Conservation (phyloP, 2,888 invertebrate species). For the Drosophila cognata region DNA sequence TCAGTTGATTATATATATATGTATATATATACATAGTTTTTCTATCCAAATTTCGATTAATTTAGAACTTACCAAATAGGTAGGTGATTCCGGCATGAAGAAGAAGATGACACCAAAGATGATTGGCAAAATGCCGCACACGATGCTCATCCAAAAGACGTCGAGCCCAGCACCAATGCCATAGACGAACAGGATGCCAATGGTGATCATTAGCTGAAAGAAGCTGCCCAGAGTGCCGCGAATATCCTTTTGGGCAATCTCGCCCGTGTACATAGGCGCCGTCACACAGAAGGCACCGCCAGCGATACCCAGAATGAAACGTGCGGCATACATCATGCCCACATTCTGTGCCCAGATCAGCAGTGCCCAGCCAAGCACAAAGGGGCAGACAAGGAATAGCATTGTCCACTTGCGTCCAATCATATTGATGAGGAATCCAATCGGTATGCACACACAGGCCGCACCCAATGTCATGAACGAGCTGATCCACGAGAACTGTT, state of each 20-base stretch:
- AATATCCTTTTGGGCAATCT: slow-evolving; percentile 93
- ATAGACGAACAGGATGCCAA: slow-evolving; percentile 93
- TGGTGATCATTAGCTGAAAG: slow-evolving; percentile 93
- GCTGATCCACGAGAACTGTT: slow-evolving; percentile 89
- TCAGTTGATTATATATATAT: not conserved
- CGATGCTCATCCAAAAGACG: slow-evolving; percentile 81
- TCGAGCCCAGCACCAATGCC: slow-evolving; percentile 86
- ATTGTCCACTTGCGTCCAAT: slow-evolving; percentile 90
- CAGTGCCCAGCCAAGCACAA: slow-evolving; percentile 90
- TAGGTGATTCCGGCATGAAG: slow-evolving; percentile 95
- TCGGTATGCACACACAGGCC: slow-evolving; percentile 89
- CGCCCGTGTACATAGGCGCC: slow-evolving; percentile 93
- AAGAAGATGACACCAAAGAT: slow-evolving; percentile 90
- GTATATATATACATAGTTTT: not conserved
- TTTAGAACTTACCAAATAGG: slow-evolving; percentile 86
- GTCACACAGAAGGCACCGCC: slow-evolving; percentile 92
- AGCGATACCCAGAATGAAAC: slow-evolving; percentile 84
- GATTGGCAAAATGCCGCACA: slow-evolving; percentile 86
- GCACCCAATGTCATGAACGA: slow-evolving; percentile 91
- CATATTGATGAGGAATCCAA: slow-evolving; percentile 89
- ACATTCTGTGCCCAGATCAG: slow-evolving; percentile 90
- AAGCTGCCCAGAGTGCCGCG: slow-evolving; percentile 94
- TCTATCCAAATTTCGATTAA: not conserved
- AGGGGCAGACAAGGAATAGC: slow-evolving; percentile 86
- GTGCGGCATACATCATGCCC: slow-evolving; percentile 82